Evolutionary conservation across 2,113 vertebrate species (phyloP).

Genomic region (Entomyzon cyanotis): DNA sequence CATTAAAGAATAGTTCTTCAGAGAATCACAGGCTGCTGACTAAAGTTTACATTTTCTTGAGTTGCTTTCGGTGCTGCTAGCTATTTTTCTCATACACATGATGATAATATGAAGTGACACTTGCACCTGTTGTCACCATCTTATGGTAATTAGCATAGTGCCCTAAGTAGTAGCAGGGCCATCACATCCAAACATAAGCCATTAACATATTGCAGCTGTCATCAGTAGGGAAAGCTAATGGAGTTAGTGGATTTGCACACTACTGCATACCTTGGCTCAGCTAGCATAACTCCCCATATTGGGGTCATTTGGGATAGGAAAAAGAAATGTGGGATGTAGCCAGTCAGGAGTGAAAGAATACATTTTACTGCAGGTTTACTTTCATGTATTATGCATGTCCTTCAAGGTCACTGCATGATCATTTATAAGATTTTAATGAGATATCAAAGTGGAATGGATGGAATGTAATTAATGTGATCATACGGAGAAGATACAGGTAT

Average conservation of each 20-base stretch:
- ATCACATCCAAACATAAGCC: constrained; percentile 78
- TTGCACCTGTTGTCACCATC: constrained; percentile 84
- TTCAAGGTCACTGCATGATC: constrained; percentile 87
- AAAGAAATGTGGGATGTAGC: constrained; percentile 77
- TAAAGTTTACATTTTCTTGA: constrained; percentile 78
- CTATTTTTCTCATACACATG: constrained; percentile 71
- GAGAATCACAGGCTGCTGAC: constrained; percentile 75
- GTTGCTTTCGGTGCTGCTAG: constrained; percentile 73
- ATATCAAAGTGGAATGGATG: constrained; percentile 84
- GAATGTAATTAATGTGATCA: constrained; percentile 82
- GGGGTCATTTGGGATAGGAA: constrained; percentile 79
- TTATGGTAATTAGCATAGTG: constrained; percentile 83
- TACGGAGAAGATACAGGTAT: constrained; percentile 73
- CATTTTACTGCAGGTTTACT: constrained; percentile 87
- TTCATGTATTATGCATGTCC: constrained; percentile 86
- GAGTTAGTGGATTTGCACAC: constrained; percentile 73
- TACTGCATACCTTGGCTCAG: constrained; percentile 77
- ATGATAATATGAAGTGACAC: constrained; percentile 80
- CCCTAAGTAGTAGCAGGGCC: constrained; percentile 81
- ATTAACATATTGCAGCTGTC: constrained; percentile 89
- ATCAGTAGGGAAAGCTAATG: constrained; percentile 76
- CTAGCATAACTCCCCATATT: constrained; percentile 73
- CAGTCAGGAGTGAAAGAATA: constrained; percentile 86
- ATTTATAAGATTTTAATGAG: constrained; percentile 90
- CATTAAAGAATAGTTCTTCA: constrained; percentile 74